Evolutionary conservation across 2,888 invertebrate species (phyloP).

Genomic region (Lithosia quadra): DNA sequence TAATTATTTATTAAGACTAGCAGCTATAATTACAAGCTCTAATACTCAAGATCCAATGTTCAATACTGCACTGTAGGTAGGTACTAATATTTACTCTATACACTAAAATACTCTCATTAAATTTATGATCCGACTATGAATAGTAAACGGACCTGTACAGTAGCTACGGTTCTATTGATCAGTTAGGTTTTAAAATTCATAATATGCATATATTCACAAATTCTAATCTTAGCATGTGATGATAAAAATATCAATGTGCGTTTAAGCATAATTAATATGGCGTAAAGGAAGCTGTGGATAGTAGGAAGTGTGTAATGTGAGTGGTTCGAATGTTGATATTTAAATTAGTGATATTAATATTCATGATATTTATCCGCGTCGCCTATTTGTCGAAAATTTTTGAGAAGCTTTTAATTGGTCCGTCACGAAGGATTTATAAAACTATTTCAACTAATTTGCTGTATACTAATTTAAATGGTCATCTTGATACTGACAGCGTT

Average conservation of each 20-base stretch:
- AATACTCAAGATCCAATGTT: too few relatives aligned
- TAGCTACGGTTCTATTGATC: not conserved
- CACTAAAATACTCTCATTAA: not conserved
- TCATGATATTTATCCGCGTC: constrained; percentile 23
- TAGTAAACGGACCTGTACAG: not conserved
- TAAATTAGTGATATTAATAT: constrained; percentile 22
- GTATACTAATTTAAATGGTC: constrained; percentile 3
- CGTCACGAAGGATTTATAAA: constrained; percentile 7
- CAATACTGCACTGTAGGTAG: too few relatives aligned
- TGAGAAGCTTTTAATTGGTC: constrained; percentile 14
- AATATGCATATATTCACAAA: constrained; percentile 14
- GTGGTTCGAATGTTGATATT: constrained; percentile 23
- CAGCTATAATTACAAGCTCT: too few relatives aligned
- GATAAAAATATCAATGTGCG: constrained; percentile 9
- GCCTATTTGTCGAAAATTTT: constrained; percentile 13
- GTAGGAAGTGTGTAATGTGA: constrained; percentile 25
- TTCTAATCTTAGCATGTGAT: constrained; percentile 8
- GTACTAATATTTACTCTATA: too few relatives aligned
- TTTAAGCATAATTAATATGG: constrained; percentile 17
- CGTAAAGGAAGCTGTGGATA: constrained; percentile 17
- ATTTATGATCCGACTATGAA: not conserved
- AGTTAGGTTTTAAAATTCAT: constrained; percentile 14
- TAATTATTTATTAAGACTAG: too few relatives aligned
- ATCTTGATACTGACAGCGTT: not conserved
- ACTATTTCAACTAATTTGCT: constrained; percentile 5